These are phyloP conservation scores for Falco concolor DNA, from an alignment of 2,797 vertebrate genomes.

Conservation along the genomic window DNA sequence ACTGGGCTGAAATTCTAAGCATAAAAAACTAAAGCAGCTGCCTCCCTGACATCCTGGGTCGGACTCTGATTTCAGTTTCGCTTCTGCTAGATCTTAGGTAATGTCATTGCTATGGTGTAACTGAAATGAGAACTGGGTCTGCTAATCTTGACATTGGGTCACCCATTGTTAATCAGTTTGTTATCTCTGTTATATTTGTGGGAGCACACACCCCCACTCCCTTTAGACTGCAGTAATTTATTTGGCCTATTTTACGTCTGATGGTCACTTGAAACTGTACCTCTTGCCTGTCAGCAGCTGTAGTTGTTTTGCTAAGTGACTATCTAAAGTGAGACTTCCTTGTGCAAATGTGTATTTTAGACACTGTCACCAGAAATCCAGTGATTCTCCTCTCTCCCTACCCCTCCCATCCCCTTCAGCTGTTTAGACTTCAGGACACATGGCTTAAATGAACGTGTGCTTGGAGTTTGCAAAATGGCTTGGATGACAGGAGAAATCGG, in stretches of 20 bases:
- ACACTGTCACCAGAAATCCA: conserved; percentile 44
- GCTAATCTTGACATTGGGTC: conserved; percentile 1
- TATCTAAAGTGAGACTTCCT: conserved; percentile 34
- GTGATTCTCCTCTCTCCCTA: neutral
- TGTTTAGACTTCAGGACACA: conserved; percentile 50
- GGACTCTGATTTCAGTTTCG: conserved; percentile 47
- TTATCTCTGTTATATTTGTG: conserved; percentile 11
- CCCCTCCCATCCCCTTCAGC: conserved; percentile 22
- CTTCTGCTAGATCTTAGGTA: neutral
- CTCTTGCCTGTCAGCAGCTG: conserved; percentile 53
- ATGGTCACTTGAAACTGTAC: conserved; percentile 46
- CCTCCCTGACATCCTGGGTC: neutral
- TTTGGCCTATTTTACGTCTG: conserved; percentile 33
- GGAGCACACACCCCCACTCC: neutral
- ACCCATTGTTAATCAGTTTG: neutral
- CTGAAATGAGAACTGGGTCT: neutral
- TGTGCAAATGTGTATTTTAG: conserved; percentile 35
- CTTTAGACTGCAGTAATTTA: conserved; percentile 25
- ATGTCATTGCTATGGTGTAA: neutral
- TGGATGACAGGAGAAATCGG: conserved; percentile 56
- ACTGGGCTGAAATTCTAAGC: conserved; percentile 28
- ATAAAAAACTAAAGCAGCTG: conserved; percentile 46
- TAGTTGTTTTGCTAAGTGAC: conserved; percentile 47
- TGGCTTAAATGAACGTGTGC: conserved; percentile 38
- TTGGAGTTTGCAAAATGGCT: conserved; percentile 27